Base-by-base conservation (phyloP, 2,113 vertebrate genomes). In the Leptosomus discolor region DNA sequence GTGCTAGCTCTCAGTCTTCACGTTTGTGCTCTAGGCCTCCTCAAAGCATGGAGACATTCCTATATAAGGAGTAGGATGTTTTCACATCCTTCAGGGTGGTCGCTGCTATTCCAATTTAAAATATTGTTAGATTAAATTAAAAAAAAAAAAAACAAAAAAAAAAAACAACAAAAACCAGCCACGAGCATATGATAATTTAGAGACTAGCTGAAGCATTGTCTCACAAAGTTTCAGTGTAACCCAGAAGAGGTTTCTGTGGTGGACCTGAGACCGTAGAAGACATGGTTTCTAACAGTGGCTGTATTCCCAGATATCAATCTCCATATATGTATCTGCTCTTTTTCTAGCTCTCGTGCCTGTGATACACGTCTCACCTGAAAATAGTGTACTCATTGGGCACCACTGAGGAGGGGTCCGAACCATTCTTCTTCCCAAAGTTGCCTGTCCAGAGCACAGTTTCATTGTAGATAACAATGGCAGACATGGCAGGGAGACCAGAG, bases 391-490 rank as follows among this genome's bases (percentile, higher is more conserved):
- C 99, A 1, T 99, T 98, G 53, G 99, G 99, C 12, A 97, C 54
- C 9, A 96, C 71, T 0, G 99, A 99, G 53, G 92, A 82, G 0
- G 98, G 98, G 60, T 99, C 98, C 0, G 98, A 99, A n/a, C 85
- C 92, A 12, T 99, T 99, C 94, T 88, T 99, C 97, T 87, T 99
- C 12, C 99, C 99, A 0, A 99, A 99, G 94, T 99, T 99, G 57
- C 99, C 99, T 0, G 99, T 99, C 99, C 99, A 99, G 81, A 99
- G 98, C 67, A 99, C 98, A 0, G 99, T 99, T 96, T 99, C 99
- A 0, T 99, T 99, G 95, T 99, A 99, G 92, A 99, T 97, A 32
- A 98, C 98, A 1, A 99, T 98, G 24, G 99, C 99, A 5, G 99
- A 99, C 88, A 99, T 94, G 23, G 99, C 98, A 1, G 99, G 98